Percentiles rank a stretch among this genome's conserved stretches.
Conservation (phyloP, 2,797 vertebrate species). For the Dallia pectoralis region DNA sequence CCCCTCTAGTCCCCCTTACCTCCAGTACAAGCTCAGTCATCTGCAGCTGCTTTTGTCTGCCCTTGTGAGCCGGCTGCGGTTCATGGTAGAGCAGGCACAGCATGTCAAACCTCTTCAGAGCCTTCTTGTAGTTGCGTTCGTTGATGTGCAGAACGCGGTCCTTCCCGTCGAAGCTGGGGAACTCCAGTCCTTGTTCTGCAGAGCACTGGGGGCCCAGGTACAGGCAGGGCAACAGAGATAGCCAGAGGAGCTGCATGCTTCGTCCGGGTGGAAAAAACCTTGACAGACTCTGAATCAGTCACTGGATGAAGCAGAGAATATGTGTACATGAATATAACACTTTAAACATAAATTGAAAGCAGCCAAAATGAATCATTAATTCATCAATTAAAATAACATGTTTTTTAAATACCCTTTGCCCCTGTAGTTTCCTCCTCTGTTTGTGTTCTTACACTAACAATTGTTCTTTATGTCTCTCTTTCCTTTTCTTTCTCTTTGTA, state of each 20-base stretch:
- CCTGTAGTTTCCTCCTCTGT: not conserved
- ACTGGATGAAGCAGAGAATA: not conserved
- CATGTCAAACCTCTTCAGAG: slow-evolving; percentile 87
- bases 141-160: slow-evolving; percentile 89
- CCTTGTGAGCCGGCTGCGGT: slow-evolving; percentile 81
- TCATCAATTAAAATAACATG: not conserved
- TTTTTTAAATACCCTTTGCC: not conserved
- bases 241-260: slow-evolving; percentile 50
- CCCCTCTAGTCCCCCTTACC: slow-evolving; percentile 72
- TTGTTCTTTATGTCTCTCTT: not conserved
- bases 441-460: slow-evolving; percentile 5
- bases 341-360: not conserved
- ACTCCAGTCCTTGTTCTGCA: slow-evolving; percentile 89
- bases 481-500: slow-evolving; percentile 35
- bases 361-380: not conserved
- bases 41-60: slow-evolving; percentile 87
- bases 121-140: slow-evolving; percentile 91
- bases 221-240: slow-evolving; percentile 45
- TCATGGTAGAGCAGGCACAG: slow-evolving; percentile 90
- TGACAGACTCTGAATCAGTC: not conserved
- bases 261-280: slow-evolving; percentile 12
- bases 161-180: slow-evolving; percentile 91
- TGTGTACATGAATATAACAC: not conserved
- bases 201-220: slow-evolving; percentile 67
- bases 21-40: slow-evolving; percentile 92